Evolutionary conservation across 1,140 invertebrate genomes (phyloP).

Genomic region (Solenopsis fugax): DNA sequence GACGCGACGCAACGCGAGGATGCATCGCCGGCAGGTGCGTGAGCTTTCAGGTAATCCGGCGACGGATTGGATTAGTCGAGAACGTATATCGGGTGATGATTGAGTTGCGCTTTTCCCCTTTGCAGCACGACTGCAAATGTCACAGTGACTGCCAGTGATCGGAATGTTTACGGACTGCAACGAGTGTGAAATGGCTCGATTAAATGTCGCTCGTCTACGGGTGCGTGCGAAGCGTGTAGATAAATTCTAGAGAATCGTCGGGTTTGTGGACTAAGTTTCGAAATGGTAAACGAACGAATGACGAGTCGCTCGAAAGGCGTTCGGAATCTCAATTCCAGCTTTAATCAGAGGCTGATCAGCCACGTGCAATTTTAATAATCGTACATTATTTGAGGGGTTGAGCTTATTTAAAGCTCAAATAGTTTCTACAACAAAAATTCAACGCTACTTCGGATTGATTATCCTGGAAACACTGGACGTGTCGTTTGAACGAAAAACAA

Average conservation of each 20-base stretch:
- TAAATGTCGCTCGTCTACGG: not conserved
- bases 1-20: slow-evolving; percentile 46
- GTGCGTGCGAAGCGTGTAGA: not conserved
- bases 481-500: too few relatives aligned
- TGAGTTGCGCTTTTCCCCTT: not conserved
- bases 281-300: not conserved
- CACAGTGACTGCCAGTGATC: not conserved
- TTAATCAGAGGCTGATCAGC: not conserved
- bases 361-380: not conserved
- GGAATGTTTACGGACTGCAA: slow-evolving; percentile 12
- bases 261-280: not conserved
- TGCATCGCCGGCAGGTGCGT: slow-evolving; percentile 41
- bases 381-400: not conserved
- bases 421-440: not conserved
- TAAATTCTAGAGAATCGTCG: not conserved
- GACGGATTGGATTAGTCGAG: not conserved
- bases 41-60: slow-evolving; percentile 44
- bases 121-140: not conserved
- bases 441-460: not conserved
- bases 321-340: not conserved
- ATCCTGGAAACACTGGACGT: not conserved
- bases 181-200: not conserved
- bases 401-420: not conserved
- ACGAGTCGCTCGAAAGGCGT: not conserved
- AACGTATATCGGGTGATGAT: not conserved